Base-by-base conservation (phyloP, 2,888 invertebrate genomes). In the Drosophila infuscata region DNA sequence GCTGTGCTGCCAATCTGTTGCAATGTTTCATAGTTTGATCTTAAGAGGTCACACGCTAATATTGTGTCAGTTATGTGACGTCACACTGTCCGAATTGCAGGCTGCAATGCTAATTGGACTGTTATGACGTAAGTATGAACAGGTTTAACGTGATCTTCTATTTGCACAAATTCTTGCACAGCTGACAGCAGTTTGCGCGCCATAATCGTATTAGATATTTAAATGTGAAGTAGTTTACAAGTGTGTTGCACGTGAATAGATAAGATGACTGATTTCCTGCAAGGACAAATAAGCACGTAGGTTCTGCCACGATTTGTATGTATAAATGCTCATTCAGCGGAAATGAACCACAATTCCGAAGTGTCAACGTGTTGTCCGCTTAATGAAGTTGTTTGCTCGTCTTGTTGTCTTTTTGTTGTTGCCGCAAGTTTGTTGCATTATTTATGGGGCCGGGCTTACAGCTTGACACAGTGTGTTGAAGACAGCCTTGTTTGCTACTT, bases 371-470 rank as follows among this genome's bases (percentile, higher is more conserved):
- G 81, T 82, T 81, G 30, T 78, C 68, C 70, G 32, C 53, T 49
- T 81, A 82, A 84, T 75, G 73, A 75, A 82, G 78, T 72, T 74
- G 61, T 35, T 59, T 67, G 48, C 32, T 64, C 52, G 52, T 54
- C 41, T 48, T 30, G 41, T 43, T 69, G 59, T 59, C 17, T 12
- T 35, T 25, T 41, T 60, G 53, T 43, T 59, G 56, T 58, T 66
- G 62, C 8, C 25, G 61, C 78, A 78, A 83, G 76, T 73, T 81
- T 78, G 77, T 84, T 88, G 81, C 81, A 76, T 82, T 79, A 82
- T 71, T 82, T 75, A 84, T 76, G 72, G 46, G 43, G 11, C 35
- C 20, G 56, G 36, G 49, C 49, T 58, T 65, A 58, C 33, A 56
- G 29, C 52, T 58, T 59, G 52, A 53, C 58, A 48, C 36, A 30